Base-by-base conservation (phyloP, 2,113 vertebrate species). In the Plestiodon gilberti region DNA sequence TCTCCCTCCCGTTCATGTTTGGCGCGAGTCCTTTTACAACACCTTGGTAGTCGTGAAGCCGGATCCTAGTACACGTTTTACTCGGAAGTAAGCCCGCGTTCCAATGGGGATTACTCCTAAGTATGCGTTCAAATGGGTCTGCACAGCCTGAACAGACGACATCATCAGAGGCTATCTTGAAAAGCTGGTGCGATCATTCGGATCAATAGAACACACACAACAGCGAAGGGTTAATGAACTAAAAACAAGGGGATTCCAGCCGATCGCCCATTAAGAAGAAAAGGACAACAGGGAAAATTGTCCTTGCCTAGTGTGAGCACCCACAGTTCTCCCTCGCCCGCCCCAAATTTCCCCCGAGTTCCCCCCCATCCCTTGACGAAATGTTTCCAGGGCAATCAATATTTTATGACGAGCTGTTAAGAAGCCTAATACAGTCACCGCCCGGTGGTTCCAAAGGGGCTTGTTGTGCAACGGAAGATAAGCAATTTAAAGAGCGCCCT, bases 381-480 rank as follows among this genome's bases (percentile, higher is more conserved):
- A 90, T 79, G 90, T 84, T 92, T 92, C 84, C 86, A 90, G 90
- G 87, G 89, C 88, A 91, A 94, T 92, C 91, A 93, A 91, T 94
- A 92, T 93, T 94, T 94, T 91, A 94, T 93, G 93, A 95, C 83
- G 89, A 93, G 91, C 89, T 91, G 93, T 95, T 95, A 95, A 94
- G 91, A 91, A 93, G 89, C 87, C 86, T 88, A 92, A 91, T 92
- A 87, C 90, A 91, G 92, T 93, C 91, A 88, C 88, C 40, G 25
- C 25, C 38, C 78, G 85, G 86, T 81, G 81, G 87, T 89, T 94
- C 92, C 91, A 89, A 92, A 78, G 91, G 92, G 92, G 92, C 88
- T 93, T 91, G 93, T 90, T 93, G 94, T 91, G 92, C 95, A 94
- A 93, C 90, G 89, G 30, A 93, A 92, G 93, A 93, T 88, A 90